Conservation (phyloP, 2,888 invertebrate species). For the Oegoconia quadripuncta region DNA sequence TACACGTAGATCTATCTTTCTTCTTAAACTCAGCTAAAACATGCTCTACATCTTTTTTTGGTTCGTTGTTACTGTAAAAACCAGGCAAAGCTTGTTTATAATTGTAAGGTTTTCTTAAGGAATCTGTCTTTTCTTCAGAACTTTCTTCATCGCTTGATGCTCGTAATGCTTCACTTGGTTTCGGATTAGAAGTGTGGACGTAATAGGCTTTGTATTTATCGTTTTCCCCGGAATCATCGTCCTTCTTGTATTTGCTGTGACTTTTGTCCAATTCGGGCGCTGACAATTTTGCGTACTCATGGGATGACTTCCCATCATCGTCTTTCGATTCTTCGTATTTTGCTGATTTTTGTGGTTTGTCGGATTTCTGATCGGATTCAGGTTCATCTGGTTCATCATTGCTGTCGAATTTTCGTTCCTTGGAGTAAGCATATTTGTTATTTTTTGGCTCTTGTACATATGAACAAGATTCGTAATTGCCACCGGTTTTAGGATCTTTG, state of each 20-base stretch:
- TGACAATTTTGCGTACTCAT: slow-evolving; percentile 42
- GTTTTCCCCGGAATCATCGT: slow-evolving; percentile 38
- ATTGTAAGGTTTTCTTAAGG: slow-evolving; percentile 57
- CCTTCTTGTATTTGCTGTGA: slow-evolving; percentile 41
- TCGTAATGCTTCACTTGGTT: slow-evolving; percentile 56
- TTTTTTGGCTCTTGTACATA: slow-evolving; percentile 87
- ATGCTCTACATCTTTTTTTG: slow-evolving; percentile 83
- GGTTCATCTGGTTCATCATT: slow-evolving; percentile 77
- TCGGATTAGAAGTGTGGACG: slow-evolving; percentile 56
- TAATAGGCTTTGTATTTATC: slow-evolving; percentile 67
- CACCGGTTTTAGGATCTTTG: slow-evolving; percentile 85
- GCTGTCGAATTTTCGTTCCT: slow-evolving; percentile 81
- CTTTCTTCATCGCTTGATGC: slow-evolving; percentile 48
- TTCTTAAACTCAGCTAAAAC: slow-evolving; percentile 86
- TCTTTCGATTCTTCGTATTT: slow-evolving; percentile 52
- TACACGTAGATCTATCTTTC: slow-evolving; percentile 85
- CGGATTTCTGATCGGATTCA: slow-evolving; percentile 57
- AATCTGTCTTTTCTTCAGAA: slow-evolving; percentile 53
- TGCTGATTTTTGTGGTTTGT: slow-evolving; percentile 48
- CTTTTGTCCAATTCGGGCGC: slow-evolving; percentile 40
- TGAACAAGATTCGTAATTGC: slow-evolving; percentile 88
- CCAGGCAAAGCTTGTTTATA: slow-evolving; percentile 70
- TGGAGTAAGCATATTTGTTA: slow-evolving; percentile 83
- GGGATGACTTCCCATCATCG: slow-evolving; percentile 40
- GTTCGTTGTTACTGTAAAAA: slow-evolving; percentile 74